Evolutionary conservation across 2,797 vertebrate species (phyloP), one percentile per base, ranked within the genome.

Genomic region (Acanthurus lineatus): DNA sequence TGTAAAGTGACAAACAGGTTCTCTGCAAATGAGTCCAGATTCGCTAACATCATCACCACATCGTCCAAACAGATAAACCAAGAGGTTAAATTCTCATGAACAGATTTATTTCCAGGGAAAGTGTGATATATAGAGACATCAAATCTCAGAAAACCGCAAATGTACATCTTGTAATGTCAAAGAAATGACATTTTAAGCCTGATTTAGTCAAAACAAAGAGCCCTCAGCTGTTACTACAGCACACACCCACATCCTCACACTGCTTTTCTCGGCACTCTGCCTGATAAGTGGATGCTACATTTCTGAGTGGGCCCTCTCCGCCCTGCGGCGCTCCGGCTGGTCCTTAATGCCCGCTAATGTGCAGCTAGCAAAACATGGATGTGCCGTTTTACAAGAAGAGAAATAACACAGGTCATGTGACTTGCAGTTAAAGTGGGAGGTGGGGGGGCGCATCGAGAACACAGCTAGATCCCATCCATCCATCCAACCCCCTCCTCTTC

Each of bases 351-450:
- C 54, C 5, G 49, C 73, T 77, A 25, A 65, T 66, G 73, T 61
- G 67, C 76, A 56, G 69, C 48, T 11, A 16, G 68, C 11, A 22
- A 68, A 22, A 14, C 22, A 61, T 40, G 2, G 61, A 74, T 44
- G 60, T 47, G 25, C 14, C 48, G n/a, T 7, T 76, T 58, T 62
- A 65, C 56, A 58, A 16, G 40, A 25, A n/a, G 19, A n/a, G 42
- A 65, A 74, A 65, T 4, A 54, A 64, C 4, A 20, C 0, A 1
- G 1, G 47, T 79, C 87, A 90, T 60, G 86, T 89, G 90, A 90
- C 82, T 47, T 9, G 45, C 35, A 22, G 70, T 65, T 38, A 42
- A 59, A 14, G 28, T 3, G 65, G 42, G 16, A 45, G 20, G 76
- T 65, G 40, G 28, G 28, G 48, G 56, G 72, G 76, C 4, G 78